Percentiles rank a stretch among this genome's conserved stretches.
Conservation (phyloP, 2,113 vertebrate species). For the Lates calcarifer region DNA sequence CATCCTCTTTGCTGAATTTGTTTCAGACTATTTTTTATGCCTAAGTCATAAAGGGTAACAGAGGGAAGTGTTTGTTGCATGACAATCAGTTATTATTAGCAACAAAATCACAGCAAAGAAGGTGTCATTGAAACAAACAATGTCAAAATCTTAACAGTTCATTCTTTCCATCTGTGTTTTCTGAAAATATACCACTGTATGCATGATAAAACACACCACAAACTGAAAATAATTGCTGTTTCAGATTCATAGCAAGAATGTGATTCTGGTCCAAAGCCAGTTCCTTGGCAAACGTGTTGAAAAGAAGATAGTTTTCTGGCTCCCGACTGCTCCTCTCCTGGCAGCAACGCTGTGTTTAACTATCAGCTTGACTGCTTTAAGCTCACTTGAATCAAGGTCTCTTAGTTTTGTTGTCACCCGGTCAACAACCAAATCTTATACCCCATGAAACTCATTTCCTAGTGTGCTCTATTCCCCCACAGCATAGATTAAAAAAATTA, state of each 20-base stretch:
- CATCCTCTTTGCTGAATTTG: constrained; percentile 23
- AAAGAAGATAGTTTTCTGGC: constrained; percentile 62
- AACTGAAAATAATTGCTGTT: constrained; percentile 69
- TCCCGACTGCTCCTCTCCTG: constrained; percentile 56
- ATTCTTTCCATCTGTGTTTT: constrained; percentile 71
- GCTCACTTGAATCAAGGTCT: constrained; percentile 68
- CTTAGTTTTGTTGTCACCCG: constrained; percentile 54
- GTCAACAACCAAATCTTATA: constrained; percentile 61
- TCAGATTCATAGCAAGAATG: constrained; percentile 49
- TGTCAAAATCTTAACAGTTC: constrained; percentile 63
- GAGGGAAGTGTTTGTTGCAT: constrained; percentile 29
- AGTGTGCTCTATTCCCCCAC: constrained; percentile 7
- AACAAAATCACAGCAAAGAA: constrained; percentile 42
- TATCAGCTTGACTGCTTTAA: constrained; percentile 66
- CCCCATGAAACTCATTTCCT: constrained; percentile 33
- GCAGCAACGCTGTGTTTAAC: constrained; percentile 57
- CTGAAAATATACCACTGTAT: constrained; percentile 47
- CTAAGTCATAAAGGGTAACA: constrained; percentile 7
- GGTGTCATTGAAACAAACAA: constrained; percentile 65
- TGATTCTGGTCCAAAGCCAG: constrained; percentile 57
- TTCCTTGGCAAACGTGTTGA: constrained; percentile 65
- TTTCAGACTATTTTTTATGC: neutral
- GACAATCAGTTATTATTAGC: constrained; percentile 52
- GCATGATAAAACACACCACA: constrained; percentile 45
- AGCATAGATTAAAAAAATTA: neutral